A percentile compares a stretch with the other conserved stretches of the same genome.
These are phyloP conservation scores for Ictalurus furcatus DNA, from an alignment of 2,113 vertebrate genomes.

Conservation along the genomic window DNA sequence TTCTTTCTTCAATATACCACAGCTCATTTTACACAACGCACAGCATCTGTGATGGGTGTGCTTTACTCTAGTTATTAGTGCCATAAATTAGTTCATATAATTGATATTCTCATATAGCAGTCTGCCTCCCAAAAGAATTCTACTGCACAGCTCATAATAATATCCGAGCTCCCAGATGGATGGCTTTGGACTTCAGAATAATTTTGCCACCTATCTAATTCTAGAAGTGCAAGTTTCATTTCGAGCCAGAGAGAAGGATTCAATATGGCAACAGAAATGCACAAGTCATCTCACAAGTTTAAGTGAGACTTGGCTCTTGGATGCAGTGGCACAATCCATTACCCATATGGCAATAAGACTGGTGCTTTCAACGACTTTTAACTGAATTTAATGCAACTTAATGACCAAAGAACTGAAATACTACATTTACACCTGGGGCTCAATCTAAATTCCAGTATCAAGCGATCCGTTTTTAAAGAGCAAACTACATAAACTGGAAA, in stretches of 20 bases:
- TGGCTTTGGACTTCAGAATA: slow-evolving; percentile 51
- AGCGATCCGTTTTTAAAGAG: slow-evolving; percentile 62
- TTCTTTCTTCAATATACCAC: neutral
- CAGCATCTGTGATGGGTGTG: slow-evolving; percentile 42
- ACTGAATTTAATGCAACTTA: neutral
- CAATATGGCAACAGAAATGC: slow-evolving; percentile 22
- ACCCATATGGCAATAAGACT: neutral
- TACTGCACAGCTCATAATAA: slow-evolving; percentile 48
- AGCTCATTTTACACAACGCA: slow-evolving; percentile 22
- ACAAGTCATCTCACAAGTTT: slow-evolving; percentile 7
- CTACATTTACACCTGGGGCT: neutral
- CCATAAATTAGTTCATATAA: slow-evolving; percentile 53
- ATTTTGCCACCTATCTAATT: slow-evolving; percentile 53
- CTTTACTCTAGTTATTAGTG: slow-evolving; percentile 52
- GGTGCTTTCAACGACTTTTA: neutral
- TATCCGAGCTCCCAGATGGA: slow-evolving; percentile 52
- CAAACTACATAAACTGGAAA: slow-evolving; percentile 56
- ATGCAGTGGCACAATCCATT: neutral
- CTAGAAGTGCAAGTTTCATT: slow-evolving; percentile 44
- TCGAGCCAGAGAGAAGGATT: slow-evolving; percentile 28
- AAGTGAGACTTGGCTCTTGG: slow-evolving; percentile 6
- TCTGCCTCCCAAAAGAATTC: slow-evolving; percentile 45
- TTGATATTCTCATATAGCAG: slow-evolving; percentile 54
- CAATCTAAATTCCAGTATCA: neutral
- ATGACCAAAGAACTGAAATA: neutral